phyloP scores from a whole-genome alignment of 2,797 vertebrate species.

The Crenuchus spilurus region DNA sequence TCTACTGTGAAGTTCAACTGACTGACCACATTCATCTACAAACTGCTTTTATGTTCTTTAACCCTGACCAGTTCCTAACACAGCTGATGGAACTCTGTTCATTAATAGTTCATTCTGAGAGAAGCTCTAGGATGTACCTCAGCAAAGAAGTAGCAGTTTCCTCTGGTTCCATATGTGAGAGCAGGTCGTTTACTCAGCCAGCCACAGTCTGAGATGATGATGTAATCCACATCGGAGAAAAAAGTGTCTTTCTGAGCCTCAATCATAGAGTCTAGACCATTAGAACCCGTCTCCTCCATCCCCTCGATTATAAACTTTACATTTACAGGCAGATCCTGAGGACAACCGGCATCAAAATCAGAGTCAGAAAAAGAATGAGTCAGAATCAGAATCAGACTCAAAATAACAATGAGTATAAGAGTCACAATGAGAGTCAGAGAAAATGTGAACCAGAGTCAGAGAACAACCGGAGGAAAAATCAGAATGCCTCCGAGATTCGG shows the following conservation, averaged over 20 bases:
- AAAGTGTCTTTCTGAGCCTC: slow-evolving; percentile 79
- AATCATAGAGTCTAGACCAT: slow-evolving; percentile 83
- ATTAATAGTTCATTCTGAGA: no score
- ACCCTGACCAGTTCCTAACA: no score
- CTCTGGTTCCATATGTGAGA: slow-evolving; percentile 86
- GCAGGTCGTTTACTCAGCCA: slow-evolving; percentile 86
- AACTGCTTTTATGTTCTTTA: no score
- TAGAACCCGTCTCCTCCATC: slow-evolving; percentile 91
- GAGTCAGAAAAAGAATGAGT: no score
- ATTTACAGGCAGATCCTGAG: slow-evolving; percentile 84
- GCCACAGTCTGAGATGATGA: slow-evolving; percentile 89
- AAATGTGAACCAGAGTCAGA: no score
- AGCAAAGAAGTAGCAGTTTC: slow-evolving; percentile 88
- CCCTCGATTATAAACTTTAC: slow-evolving; percentile 91
- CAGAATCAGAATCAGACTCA: background rate
- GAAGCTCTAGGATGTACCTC: slow-evolving; percentile 73
- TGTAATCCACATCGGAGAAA: slow-evolving; percentile 85
- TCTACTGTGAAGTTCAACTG: no score
- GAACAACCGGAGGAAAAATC: no score
- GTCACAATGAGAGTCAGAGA: no score
- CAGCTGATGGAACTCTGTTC: no score
- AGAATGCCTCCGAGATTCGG: no score
- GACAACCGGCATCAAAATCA: background rate
- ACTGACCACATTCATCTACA: no score
- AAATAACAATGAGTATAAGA: background rate